Conservation (phyloP, 1,140 invertebrate species). For the Paramacrobiotus metropolitanus region DNA sequence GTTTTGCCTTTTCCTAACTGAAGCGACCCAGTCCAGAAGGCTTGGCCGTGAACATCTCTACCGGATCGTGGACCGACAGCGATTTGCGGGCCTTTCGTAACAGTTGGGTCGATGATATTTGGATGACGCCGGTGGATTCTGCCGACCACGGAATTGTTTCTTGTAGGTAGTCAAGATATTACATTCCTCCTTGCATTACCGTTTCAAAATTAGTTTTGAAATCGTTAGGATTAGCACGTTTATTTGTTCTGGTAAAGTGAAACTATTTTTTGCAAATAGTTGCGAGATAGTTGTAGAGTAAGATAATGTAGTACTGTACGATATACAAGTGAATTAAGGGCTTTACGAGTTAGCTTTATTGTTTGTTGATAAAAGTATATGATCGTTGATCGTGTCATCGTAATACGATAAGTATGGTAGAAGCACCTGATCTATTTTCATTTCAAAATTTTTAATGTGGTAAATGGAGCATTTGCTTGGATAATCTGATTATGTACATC, state of each 20-base stretch:
- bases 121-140: slow-evolving; percentile 44
- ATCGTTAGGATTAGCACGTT: not conserved
- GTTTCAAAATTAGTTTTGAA: not conserved
- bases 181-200: not conserved
- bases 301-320: too few relatives aligned
- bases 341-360: too few relatives aligned
- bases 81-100: not conserved
- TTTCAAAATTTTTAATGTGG: too few relatives aligned
- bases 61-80: too few relatives aligned
- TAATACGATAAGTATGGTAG: too few relatives aligned
- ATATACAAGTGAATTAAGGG: too few relatives aligned
- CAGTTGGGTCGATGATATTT: slow-evolving; percentile 27
- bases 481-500: too few relatives aligned
- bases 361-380: too few relatives aligned
- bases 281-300: not conserved
- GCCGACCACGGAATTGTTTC: slow-evolving; percentile 62
- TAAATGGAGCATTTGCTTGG: too few relatives aligned
- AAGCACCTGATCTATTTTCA: too few relatives aligned
- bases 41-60: slow-evolving; percentile 6
- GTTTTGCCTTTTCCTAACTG: not conserved
- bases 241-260: not conserved
- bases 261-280: not conserved
- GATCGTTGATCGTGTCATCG: too few relatives aligned
- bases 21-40: not conserved
- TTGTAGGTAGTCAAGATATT: slow-evolving; percentile 29